These are phyloP conservation scores for Drosophila parvula DNA, from an alignment of 1,140 invertebrate species.

Conservation along the genomic window DNA sequence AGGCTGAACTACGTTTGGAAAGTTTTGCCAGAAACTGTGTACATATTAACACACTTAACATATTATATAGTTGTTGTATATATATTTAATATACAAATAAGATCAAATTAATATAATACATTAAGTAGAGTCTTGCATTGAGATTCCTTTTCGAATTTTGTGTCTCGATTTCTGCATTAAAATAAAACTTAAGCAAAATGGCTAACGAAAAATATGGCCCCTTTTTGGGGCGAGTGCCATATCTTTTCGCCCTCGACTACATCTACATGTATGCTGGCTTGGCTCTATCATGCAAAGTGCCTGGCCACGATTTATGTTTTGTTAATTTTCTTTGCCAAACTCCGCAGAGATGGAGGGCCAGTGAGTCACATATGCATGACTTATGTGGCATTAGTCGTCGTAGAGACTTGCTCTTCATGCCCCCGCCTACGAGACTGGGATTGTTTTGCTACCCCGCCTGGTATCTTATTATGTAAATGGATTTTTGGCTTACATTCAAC, in stretches of 20 bases:
- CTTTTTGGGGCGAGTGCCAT: not conserved
- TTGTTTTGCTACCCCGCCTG: slow-evolving; percentile 33
- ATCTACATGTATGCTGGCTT: slow-evolving; percentile 4
- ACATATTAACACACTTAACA: too few species aligned
- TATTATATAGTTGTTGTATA: too few species aligned
- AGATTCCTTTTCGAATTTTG: too few species aligned
- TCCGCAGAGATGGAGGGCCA: not conserved
- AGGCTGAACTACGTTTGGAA: too few species aligned
- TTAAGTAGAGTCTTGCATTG: too few species aligned
- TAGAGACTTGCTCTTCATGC: slow-evolving; percentile 17
- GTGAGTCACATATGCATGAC: slow-evolving; percentile 55
- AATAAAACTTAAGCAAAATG: not conserved
- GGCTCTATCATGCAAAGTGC: slow-evolving; percentile 44
- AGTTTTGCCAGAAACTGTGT: too few species aligned
- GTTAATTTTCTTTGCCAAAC: slow-evolving; percentile 63
- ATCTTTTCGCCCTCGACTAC: not conserved
- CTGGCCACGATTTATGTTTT: slow-evolving; percentile 61
- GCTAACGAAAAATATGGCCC: slow-evolving; percentile 9
- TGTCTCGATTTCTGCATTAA: too few species aligned
- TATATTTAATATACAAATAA: too few species aligned
- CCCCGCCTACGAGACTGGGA: not conserved
- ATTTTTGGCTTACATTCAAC: slow-evolving; percentile 63
- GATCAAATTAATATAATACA: too few species aligned
- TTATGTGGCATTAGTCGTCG: slow-evolving; percentile 57
- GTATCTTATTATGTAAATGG: slow-evolving; percentile 64